Percentiles rank a stretch among this genome's conserved stretches.
These are phyloP conservation scores for Macrosiphum euphorbiae DNA, from an alignment of 2,888 invertebrate genomes.

Conservation along the genomic window DNA sequence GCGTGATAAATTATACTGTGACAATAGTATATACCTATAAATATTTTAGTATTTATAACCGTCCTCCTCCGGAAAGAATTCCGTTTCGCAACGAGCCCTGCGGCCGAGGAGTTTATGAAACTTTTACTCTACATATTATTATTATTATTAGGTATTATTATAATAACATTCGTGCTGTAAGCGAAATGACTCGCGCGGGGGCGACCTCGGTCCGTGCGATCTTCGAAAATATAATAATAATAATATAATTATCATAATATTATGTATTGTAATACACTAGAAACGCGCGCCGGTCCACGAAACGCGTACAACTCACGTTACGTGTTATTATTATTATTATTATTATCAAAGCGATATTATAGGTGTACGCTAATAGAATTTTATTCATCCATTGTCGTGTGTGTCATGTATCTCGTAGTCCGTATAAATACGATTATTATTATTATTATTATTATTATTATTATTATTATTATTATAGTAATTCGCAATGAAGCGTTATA, in stretches of 20 bases:
- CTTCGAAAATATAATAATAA: constrained; percentile 2
- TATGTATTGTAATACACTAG: neutral
- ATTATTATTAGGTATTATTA: neutral
- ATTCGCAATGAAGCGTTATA: neutral
- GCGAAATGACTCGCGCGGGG: neutral
- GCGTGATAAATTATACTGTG: constrained; percentile 36
- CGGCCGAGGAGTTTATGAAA: neutral
- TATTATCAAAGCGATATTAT: neutral
- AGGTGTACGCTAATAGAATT: neutral
- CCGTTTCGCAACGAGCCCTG: neutral
- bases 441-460: neutral
- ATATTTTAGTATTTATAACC: neutral
- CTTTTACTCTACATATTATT: constrained; percentile 33
- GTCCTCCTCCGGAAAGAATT: neutral
- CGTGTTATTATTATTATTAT: neutral
- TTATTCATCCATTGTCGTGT: constrained; percentile 33
- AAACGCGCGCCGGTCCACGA: neutral
- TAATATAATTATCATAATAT: neutral
- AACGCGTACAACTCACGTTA: neutral
- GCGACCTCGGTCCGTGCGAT: constrained; percentile 2
- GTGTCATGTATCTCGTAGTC: neutral
- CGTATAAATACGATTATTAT: neutral
- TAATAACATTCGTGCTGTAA: neutral
- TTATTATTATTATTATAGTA: neutral
- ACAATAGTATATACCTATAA: neutral